A percentile compares a stretch with the other conserved stretches of the same genome.
These are phyloP conservation scores for Epinotia nisella DNA, from an alignment of 2,888 invertebrate species.

Conservation along the genomic window DNA sequence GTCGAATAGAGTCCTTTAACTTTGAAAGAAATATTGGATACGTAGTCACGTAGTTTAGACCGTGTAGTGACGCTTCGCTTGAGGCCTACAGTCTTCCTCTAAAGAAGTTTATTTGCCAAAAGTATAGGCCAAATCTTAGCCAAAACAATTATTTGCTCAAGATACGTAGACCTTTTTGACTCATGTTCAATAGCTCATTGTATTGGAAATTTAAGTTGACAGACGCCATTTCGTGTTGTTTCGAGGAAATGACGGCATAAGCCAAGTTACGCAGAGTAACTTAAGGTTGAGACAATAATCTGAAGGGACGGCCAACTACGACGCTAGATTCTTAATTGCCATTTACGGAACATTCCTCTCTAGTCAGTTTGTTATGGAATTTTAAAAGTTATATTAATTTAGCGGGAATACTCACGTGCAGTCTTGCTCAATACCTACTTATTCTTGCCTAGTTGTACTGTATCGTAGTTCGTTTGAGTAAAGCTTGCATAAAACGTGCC, in stretches of 20 bases:
- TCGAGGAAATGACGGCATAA: slow-evolving; percentile 43
- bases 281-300: slow-evolving; percentile 81
- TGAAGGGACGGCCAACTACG: slow-evolving; percentile 73
- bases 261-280: slow-evolving; percentile 61
- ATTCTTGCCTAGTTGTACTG: slow-evolving; percentile 75
- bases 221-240: slow-evolving; percentile 46
- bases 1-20: slow-evolving; percentile 44
- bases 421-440: slow-evolving; percentile 79
- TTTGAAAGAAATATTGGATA: slow-evolving; percentile 68
- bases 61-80: slow-evolving; percentile 80
- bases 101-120: slow-evolving; percentile 72
- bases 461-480: slow-evolving; percentile 55
- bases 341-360: slow-evolving; percentile 77
- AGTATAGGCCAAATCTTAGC: slow-evolving; percentile 72
- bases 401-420: slow-evolving; percentile 62
- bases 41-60: slow-evolving; percentile 80
- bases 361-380: slow-evolving; percentile 69
- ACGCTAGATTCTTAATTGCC: slow-evolving; percentile 67
- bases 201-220: slow-evolving; percentile 38
- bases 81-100: slow-evolving; percentile 77
- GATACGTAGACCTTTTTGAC: slow-evolving; percentile 43
- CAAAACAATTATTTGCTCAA: slow-evolving; percentile 72
- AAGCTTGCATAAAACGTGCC: slow-evolving; percentile 78
- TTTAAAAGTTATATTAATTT: slow-evolving; percentile 54
- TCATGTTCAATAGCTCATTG: slow-evolving; percentile 31